Evolutionary conservation across 2,797 vertebrate genomes (phyloP).

Genomic region (Enteromius fasciolatus): DNA sequence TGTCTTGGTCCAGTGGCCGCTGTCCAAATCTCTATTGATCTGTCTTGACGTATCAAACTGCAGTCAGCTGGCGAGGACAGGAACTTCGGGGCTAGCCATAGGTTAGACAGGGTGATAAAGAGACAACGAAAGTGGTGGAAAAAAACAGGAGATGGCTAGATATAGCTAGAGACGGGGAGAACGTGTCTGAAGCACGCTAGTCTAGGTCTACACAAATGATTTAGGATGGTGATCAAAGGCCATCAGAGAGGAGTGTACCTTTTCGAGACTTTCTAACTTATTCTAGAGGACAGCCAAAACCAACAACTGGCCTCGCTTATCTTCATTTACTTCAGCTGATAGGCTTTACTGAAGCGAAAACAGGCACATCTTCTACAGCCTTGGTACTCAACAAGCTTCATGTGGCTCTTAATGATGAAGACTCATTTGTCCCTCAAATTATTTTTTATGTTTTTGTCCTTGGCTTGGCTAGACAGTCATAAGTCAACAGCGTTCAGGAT

Average conservation of each 20-base stretch:
- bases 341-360: conserved; percentile 39
- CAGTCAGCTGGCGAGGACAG: conserved; percentile 23
- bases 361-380: conserved; percentile 19
- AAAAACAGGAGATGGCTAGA: conserved; percentile 3
- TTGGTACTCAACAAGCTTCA: conserved; percentile 14
- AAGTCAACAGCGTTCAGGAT: conserved; percentile 28
- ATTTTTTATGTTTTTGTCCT: conserved; percentile 32
- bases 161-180: conserved; percentile 6
- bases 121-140: not conserved
- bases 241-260: conserved; percentile 12
- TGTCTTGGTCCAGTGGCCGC: conserved; percentile 15
- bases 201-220: conserved; percentile 48
- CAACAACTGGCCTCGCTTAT: conserved; percentile 34
- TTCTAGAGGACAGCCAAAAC: conserved; percentile 49
- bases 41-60: conserved; percentile 25
- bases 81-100: conserved; percentile 1
- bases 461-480: conserved; percentile 34
- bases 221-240: conserved; percentile 35
- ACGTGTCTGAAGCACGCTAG: conserved; percentile 18
- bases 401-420: conserved; percentile 29
- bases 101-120: conserved; percentile 37
- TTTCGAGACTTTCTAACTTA: conserved; percentile 5
- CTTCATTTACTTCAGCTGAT: conserved; percentile 39
- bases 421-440: conserved; percentile 22
- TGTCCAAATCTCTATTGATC: conserved; percentile 45